Evolutionary conservation across 2,797 vertebrate species (phyloP).

Genomic region (Hemibagrus guttatus): DNA sequence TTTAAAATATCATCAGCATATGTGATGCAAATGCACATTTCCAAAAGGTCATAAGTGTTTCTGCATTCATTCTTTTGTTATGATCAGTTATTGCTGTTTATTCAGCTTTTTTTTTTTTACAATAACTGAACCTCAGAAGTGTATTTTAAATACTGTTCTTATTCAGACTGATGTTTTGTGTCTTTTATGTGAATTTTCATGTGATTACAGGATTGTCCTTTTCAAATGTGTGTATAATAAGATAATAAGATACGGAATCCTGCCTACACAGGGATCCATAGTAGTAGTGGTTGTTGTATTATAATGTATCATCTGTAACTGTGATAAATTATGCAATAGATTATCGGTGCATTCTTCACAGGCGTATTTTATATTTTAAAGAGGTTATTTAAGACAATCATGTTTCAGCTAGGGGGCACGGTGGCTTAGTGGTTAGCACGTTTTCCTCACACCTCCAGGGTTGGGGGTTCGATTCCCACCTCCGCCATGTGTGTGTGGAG

Average conservation of each 20-base stretch:
- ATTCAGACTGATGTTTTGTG: background rate
- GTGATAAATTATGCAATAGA: background rate
- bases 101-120: background rate
- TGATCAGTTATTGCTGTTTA: background rate
- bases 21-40: background rate
- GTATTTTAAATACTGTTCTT: background rate
- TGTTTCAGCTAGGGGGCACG: background rate
- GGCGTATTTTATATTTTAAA: background rate
- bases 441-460: no score
- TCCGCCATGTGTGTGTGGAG: no score
- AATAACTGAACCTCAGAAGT: background rate
- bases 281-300: background rate
- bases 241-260: background rate
- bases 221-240: background rate
- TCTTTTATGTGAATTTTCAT: background rate
- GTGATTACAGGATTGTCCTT: background rate
- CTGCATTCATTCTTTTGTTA: background rate
- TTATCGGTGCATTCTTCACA: background rate
- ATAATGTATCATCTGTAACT: background rate
- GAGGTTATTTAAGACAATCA: background rate
- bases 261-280: background rate
- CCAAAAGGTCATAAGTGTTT: background rate
- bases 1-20: no score
- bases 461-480: no score
- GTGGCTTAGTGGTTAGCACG: no score